Evolutionary conservation across 2,888 invertebrate species (phyloP), one percentile per base, ranked within the genome.

Genomic region (Lymantria dispar): DNA sequence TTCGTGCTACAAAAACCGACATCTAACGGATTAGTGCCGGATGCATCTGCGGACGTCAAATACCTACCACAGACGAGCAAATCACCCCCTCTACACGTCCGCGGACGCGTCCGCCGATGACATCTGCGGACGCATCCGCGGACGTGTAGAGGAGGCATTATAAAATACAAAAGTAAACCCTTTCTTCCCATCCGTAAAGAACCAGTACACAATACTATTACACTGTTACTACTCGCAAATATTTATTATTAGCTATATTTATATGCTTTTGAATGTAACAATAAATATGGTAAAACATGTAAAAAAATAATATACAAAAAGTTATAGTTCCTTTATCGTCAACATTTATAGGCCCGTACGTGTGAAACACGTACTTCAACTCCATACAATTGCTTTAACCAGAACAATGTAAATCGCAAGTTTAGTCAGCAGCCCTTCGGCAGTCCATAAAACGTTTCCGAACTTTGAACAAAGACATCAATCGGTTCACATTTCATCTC

Each of bases 381-480:
- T 58, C 43, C 50, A 50, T 47, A 56, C 52, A 48, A 43, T 49
- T 52, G 39, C 48, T 54, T 56, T 43, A 62, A 60, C 46, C 59
- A 56, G 60, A 76, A 88, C 86, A 87, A 84, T 87, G 85, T 81
- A 76, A 64, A 61, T 58, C 59, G 45, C 53, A 64, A 64, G 66
- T 78, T 84, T 78, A 84, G 79, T 81, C 83, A 85, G 83, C 80
- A 85, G 80, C 80, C 76, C 81, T 76, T 77, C 68, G 78, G 80
- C 79, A 67, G 66, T 66, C 67, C 76, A 74, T 87, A 87, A 87
- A 83, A 81, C 64, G 72, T 73, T 74, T 61, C 64, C 69, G 68
- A 80, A 79, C 74, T 62, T 22, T 74, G 83, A 87, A 90, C 88
- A 87, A 87, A 89, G 89, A 88, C 89, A 90, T 90, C 86, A 87